Percentiles rank a stretch among this genome's conserved stretches.
Evolutionary conservation across 2,888 invertebrate genomes (phyloP).

Genomic region (Leptothorax acervorum): DNA sequence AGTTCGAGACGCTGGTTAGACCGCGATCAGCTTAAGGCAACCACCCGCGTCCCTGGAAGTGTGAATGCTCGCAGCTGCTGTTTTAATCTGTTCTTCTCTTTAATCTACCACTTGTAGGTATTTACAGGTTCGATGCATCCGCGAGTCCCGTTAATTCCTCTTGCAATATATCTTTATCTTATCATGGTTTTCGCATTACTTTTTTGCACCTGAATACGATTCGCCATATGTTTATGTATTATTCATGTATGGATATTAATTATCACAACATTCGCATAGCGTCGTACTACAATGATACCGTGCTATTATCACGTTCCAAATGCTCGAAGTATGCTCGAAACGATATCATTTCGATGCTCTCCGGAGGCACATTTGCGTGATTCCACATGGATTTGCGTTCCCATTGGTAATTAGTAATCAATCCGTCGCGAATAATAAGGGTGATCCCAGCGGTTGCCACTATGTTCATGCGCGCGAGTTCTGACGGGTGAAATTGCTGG

Average conservation of each 20-base stretch:
- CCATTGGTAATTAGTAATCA: constrained; percentile 72
- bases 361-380: background rate
- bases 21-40: constrained; percentile 74
- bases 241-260: background rate
- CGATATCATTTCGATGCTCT: constrained; percentile 45
- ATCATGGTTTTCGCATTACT: background rate
- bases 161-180: background rate
- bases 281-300: background rate
- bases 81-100: constrained; percentile 59
- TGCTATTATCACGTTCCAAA: constrained; percentile 16
- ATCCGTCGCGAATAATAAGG: constrained; percentile 69
- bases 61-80: constrained; percentile 47
- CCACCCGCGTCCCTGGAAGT: constrained; percentile 62
- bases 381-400: constrained; percentile 47
- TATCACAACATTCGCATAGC: background rate
- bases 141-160: background rate
- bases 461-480: constrained; percentile 42
- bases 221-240: background rate
- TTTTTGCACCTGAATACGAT: background rate
- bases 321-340: constrained; percentile 11
- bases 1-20: constrained; percentile 67
- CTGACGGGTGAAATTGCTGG: constrained; percentile 65
- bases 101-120: constrained; percentile 21
- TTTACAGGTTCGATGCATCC: constrained; percentile 25
- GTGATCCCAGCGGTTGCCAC: constrained; percentile 39